Base-by-base conservation (phyloP, 2,113 vertebrate species). In the Rutilus rutilus region DNA sequence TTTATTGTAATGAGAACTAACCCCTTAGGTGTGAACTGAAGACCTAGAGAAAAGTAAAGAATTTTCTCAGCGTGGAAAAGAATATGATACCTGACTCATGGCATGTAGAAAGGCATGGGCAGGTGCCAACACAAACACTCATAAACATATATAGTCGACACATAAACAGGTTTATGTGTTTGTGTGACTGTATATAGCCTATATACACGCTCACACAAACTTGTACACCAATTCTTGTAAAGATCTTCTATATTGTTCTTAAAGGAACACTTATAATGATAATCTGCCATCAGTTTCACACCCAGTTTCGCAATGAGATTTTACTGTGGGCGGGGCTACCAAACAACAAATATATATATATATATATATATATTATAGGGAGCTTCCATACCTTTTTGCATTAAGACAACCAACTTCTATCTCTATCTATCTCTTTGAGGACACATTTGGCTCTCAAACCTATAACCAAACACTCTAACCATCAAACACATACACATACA, bases 1-100 rank as follows among this genome's bases (percentile, higher is more conserved):
- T 71, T 57, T 69, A 15, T 12, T 84, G 86, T 82, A 89, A 86
- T 90, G 86, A 84, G 14, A 83, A 69, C 39, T 23, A 27, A 30
- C 27, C 27, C 80, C 47, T 82, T 71, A 36, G 81, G 47, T 57
- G 47, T 39, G 64, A 71, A 71, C 21, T 25, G 50, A 73, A 73
- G 65, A 39, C 2, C 11, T 25, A 33, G 65, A 54, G 54, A 79
- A n/a, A 19, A 39, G 27, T n/a, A 60, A 79, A 60, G 77, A 60
- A 59, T 79, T 60, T 79, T 60, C 77, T 60, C 54, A 60, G 9
- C 14, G 23, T 1, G 9, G 33, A 47, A 65, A 27, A 27, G 14
- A 50, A 64, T 47, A 82, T 82, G 79, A 67, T 67, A 82, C 30
- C 62, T 50, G 60, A 82, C 79, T 64, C 59, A 60, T 33, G 8